Conservation (phyloP, 2,888 invertebrate genomes). For the Malthinus flaveolus region DNA sequence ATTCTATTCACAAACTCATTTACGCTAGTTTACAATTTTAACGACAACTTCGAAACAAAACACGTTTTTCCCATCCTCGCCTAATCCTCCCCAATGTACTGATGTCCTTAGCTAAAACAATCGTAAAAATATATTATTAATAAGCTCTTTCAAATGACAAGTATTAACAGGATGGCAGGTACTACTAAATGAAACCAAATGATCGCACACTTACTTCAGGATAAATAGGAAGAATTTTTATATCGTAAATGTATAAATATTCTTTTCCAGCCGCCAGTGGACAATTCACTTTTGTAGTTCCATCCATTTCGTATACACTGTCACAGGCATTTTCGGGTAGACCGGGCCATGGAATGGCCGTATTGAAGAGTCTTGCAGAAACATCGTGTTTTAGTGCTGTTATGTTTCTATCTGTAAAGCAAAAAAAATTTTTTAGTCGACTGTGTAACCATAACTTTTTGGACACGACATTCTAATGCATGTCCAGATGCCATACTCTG, state of each 20-base stretch:
- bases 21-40: constrained; percentile 57
- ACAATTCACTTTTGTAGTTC: constrained; percentile 63
- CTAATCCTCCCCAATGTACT: constrained; percentile 67
- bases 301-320: constrained; percentile 62
- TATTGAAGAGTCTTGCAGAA: constrained; percentile 63
- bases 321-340: constrained; percentile 75
- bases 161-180: too few relatives aligned
- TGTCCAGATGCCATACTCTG: too few relatives aligned
- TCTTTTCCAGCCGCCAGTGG: constrained; percentile 69
- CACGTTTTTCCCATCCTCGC: constrained; percentile 54
- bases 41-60: constrained; percentile 72
- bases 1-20: background rate
- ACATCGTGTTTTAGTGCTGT: constrained; percentile 62
- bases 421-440: constrained; percentile 6
- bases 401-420: constrained; percentile 60
- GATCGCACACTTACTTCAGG: constrained; percentile 56
- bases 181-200: background rate
- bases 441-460: too few relatives aligned
- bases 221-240: constrained; percentile 60
- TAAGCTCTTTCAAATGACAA: too few relatives aligned
- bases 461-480: too few relatives aligned
- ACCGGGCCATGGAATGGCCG: constrained; percentile 80
- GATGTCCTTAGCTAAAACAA: constrained; percentile 61
- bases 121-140: constrained; percentile 17
- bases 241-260: constrained; percentile 70